Evolutionary conservation across 2,888 invertebrate species (phyloP).

Genomic region (Trichogramma dendrolimi): DNA sequence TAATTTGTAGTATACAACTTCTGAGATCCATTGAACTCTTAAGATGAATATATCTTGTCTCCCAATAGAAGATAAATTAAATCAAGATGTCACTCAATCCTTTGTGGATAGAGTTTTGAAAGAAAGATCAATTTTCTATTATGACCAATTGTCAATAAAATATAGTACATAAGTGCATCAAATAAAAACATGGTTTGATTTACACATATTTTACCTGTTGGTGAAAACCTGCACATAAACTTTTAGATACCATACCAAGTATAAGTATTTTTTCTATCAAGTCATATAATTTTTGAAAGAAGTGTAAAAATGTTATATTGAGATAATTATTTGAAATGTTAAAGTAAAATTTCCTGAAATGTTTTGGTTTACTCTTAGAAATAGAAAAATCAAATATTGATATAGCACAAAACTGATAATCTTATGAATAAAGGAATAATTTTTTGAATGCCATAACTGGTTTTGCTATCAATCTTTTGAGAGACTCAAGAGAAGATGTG

Average conservation of each 20-base stretch:
- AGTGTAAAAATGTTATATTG: not conserved
- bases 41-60: conserved; percentile 25
- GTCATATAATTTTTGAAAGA: conserved; percentile 13
- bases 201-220: conserved; percentile 16
- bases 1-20: conserved; percentile 16
- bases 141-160: conserved; percentile 11
- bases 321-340: too few species aligned
- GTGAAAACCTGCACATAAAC: conserved; percentile 19
- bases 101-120: conserved; percentile 8
- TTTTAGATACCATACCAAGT: conserved; percentile 6
- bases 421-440: not conserved
- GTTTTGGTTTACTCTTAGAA: too few species aligned
- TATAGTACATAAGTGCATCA: conserved; percentile 19
- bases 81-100: conserved; percentile 14
- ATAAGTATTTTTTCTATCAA: conserved; percentile 13
- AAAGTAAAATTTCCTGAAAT: too few species aligned
- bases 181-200: conserved; percentile 24
- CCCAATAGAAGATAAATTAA: conserved; percentile 22
- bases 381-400: not conserved
- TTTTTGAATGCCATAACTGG: not conserved
- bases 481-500: conserved; percentile 27
- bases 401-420: too few species aligned
- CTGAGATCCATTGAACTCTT: conserved; percentile 23
- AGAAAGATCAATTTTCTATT: conserved; percentile 15
- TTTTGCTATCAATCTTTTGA: not conserved